phyloP scores from a whole-genome alignment of 23 tunicate genomes.

The Styela plicata region DNA sequence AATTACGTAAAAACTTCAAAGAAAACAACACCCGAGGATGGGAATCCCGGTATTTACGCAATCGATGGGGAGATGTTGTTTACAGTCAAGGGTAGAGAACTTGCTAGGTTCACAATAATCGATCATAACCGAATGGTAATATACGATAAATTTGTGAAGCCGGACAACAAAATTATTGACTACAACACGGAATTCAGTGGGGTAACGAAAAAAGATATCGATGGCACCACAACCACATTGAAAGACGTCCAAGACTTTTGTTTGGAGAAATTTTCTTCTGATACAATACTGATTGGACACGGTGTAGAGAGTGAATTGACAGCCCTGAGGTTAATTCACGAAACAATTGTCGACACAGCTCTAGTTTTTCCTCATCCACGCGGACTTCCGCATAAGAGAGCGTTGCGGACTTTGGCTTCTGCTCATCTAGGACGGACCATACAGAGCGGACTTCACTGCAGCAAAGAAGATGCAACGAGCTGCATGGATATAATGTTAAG shows the following conservation, averaged over 20 bases:
- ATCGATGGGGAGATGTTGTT: constrained; percentile 86
- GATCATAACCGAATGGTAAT: constrained; percentile 42
- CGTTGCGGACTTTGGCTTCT: constrained; percentile 51
- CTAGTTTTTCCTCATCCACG: constrained; percentile 68
- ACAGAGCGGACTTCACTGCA: constrained; percentile 69
- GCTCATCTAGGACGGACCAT: constrained; percentile 61
- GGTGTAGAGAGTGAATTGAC: not conserved
- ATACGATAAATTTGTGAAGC: constrained; percentile 54
- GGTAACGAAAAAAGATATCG: not conserved
- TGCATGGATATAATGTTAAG: constrained; percentile 26
- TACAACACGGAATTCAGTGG: constrained; percentile 63
- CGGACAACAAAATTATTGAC: constrained; percentile 62
- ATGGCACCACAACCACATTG: not conserved
- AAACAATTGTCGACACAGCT: constrained; percentile 63
- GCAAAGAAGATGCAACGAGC: constrained; percentile 64
- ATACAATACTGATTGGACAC: constrained; percentile 23
- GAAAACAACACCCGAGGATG: constrained; percentile 25
- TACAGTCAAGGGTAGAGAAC: constrained; percentile 62
- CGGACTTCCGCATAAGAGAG: constrained; percentile 84
- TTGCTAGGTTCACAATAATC: constrained; percentile 66
- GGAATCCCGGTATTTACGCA: constrained; percentile 58
- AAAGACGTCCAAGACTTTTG: constrained; percentile 18
- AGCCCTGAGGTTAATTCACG: constrained; percentile 46
- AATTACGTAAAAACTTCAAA: constrained; percentile 46
- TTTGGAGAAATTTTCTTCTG: not conserved